phyloP scores from a whole-genome alignment of 1,140 invertebrate species.

The Cataglyphis hispanica region DNA sequence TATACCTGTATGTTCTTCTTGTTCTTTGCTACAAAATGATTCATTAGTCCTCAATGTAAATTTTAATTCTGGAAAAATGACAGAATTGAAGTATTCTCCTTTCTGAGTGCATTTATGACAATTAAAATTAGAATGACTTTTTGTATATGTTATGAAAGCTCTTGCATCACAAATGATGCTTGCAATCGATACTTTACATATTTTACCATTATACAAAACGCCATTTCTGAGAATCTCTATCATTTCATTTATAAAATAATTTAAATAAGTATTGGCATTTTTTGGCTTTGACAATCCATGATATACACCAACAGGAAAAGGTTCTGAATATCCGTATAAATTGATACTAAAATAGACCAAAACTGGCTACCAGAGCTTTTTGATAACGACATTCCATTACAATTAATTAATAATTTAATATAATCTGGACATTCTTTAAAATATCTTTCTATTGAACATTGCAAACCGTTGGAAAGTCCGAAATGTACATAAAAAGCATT shows the following conservation, averaged over 20 bases:
- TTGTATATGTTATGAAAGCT: slow-evolving; percentile 12
- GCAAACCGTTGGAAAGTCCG: slow-evolving; percentile 30
- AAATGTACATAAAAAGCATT: slow-evolving; percentile 56
- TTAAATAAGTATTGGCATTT: slow-evolving; percentile 51
- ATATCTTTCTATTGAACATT: slow-evolving; percentile 41
- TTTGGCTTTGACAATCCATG: slow-evolving; percentile 55
- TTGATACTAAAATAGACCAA: slow-evolving; percentile 61
- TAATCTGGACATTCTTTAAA: slow-evolving; percentile 23
- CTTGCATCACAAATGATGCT: slow-evolving; percentile 23
- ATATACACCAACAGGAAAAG: slow-evolving; percentile 56
- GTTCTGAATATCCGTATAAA: slow-evolving; percentile 59
- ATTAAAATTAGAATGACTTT: slow-evolving; percentile 9
- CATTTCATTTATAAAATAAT: slow-evolving; percentile 58
- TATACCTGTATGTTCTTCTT: slow-evolving; percentile 2
- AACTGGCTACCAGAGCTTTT: slow-evolving; percentile 61
- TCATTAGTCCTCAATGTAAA: neutral
- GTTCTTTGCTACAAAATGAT: neutral
- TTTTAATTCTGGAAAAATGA: neutral
- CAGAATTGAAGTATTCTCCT: neutral
- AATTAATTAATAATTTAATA: slow-evolving; percentile 41
- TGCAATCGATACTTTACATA: neutral
- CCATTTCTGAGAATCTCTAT: slow-evolving; percentile 34
- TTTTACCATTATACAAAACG: neutral
- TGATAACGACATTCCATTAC: slow-evolving; percentile 56
- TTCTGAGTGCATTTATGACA: slow-evolving; percentile 9